Base-by-base conservation (phyloP, 2,797 vertebrate species). In the Otolemur crassicaudatus region DNA sequence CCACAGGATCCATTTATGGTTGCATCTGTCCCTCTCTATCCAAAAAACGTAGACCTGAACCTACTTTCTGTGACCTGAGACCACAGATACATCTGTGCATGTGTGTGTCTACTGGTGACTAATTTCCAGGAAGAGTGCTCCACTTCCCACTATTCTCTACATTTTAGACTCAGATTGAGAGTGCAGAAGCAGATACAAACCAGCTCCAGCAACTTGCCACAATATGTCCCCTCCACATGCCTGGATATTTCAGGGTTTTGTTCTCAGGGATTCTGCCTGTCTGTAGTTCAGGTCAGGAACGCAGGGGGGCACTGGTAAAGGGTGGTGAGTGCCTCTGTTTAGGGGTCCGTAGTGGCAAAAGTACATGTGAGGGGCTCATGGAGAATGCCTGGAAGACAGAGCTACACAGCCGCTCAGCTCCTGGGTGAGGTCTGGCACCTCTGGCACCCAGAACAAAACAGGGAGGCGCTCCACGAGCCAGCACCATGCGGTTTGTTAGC, bases 381-480 rank as follows among this genome's bases (percentile, higher is more conserved):
- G 43, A 16, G 91, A 67, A 29, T 84, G 75, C 88, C 95, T 91
- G 85, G 96, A 90, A 43, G 19, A 92, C 34, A 95, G 95, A 96
- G 82, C 91, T 89, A 49, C 85, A 72, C 90, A 92, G 94, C 98
- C 97, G 90, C 97, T 98, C 84, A n/a, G 95, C 97, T 94, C 95
- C 67, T 96, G 75, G 16, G 96, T 20, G 79, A 94, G 97, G 91
- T 97, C 97, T 96, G 93, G 98, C 92, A 90, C 97, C 95, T 87
- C 98, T 94, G 94, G 97, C 97, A 92, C 97, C 91, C 43, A 95
- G 95, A 94, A 98, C 94, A 85, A 95, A 98, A 97, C 95, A 31
- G 95, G 97, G 96, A 95, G 67, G 96, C 93, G 91, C 87, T 94
- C 87, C 93, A 93, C 94, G 29, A 95, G 94, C 7, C 91, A 65